phyloP scores from a whole-genome alignment of 2,797 vertebrate species.

The Nasua narica region DNA sequence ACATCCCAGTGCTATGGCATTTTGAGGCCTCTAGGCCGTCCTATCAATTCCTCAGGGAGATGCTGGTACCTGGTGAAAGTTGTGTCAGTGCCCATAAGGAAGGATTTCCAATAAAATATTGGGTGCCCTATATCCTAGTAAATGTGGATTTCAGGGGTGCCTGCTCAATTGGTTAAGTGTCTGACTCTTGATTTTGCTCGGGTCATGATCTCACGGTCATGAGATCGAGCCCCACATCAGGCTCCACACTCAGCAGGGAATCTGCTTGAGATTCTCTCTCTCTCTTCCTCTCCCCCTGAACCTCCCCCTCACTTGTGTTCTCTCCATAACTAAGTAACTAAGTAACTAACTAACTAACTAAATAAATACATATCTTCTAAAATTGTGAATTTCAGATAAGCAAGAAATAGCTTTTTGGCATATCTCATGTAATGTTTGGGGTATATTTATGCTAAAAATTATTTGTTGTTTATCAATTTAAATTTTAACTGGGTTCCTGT shows the following conservation, averaged over 20 bases:
- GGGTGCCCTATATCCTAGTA: background rate
- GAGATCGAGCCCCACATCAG: fast-evolving
- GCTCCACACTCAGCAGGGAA: background rate
- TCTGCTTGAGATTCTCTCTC: background rate
- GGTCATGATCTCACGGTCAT: background rate
- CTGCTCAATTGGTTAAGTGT: background rate
- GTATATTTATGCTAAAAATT: background rate
- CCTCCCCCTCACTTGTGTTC: background rate
- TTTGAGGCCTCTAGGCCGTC: background rate
- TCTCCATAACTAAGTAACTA: background rate
- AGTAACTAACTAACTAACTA: background rate
- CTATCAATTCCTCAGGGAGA: background rate
- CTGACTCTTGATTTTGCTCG: background rate
- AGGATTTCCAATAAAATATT: background rate
- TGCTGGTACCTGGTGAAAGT: background rate
- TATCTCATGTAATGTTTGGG: background rate
- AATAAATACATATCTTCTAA: background rate
- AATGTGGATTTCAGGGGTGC: background rate
- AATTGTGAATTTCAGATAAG: background rate
- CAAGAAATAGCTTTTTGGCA: background rate
- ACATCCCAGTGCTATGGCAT: background rate
- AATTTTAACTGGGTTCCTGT: background rate
- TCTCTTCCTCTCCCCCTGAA: background rate
- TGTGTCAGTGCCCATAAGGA: background rate
- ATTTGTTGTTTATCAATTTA: background rate